Conservation (phyloP, 2,797 vertebrate species). For the Erithacus rubecula region DNA sequence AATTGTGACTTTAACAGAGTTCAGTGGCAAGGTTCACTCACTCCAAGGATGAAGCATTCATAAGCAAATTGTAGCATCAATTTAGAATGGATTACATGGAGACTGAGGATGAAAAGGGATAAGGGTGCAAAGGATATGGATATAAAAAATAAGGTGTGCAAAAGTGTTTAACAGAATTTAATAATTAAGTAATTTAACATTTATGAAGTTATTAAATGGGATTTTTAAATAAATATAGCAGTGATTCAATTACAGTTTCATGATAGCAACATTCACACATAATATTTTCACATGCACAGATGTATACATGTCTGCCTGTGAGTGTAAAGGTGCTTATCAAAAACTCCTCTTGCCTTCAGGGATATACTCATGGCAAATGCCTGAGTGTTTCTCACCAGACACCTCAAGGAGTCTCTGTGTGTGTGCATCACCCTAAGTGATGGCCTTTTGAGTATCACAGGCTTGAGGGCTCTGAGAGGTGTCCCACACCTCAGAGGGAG, state of each 20-base stretch:
- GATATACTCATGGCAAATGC: not conserved
- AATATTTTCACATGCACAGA: not conserved
- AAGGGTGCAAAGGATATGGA: not conserved
- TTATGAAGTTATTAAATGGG: not conserved
- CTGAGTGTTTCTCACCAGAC: not conserved
- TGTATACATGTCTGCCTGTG: too few species aligned
- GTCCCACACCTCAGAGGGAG: not conserved
- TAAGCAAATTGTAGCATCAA: not conserved
- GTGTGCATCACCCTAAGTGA: fast-evolving
- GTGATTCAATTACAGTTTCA: not conserved
- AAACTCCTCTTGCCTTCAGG: not conserved
- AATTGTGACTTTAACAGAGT: not conserved
- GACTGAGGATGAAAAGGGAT: not conserved
- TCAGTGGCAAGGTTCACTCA: not conserved
- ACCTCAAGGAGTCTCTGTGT: not conserved
- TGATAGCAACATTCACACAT: not conserved
- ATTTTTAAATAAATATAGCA: not conserved
- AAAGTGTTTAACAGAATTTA: not conserved
- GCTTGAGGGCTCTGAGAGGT: not conserved
- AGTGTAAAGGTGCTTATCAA: not conserved
- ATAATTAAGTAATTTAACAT: not conserved
- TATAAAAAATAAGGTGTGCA: not conserved
- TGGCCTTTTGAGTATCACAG: fast-evolving
- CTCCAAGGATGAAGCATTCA: not conserved
- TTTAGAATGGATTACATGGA: not conserved